phyloP scores from a whole-genome alignment of 92 coral and sea anemone genomes.

The Epizoanthus scotinus region DNA sequence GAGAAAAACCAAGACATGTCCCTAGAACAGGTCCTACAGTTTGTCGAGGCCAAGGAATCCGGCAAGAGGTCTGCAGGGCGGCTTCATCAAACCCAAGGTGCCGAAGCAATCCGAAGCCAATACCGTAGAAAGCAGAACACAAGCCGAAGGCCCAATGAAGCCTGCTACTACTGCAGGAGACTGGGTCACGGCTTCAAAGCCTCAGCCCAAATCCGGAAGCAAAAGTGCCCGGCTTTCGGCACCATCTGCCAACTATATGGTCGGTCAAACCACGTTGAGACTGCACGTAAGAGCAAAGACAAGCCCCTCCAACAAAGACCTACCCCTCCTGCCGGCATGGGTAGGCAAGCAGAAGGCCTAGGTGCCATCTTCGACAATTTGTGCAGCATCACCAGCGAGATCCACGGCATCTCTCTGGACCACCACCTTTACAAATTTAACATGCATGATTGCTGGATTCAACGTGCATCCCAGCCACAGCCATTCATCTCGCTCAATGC shows the following conservation, averaged over 20 bases:
- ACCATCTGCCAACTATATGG: conserved; percentile 51
- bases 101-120: conserved; percentile 48
- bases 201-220: too few species aligned
- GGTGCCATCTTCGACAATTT: too few species aligned
- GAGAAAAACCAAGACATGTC: too few species aligned
- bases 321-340: not conserved
- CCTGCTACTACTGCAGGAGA: conserved; percentile 50
- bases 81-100: conserved; percentile 60
- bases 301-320: conserved; percentile 17
- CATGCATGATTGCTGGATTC: conserved; percentile 45
- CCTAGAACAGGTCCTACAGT: too few species aligned
- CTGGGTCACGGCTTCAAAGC: conserved; percentile 41
- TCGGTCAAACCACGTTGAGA: conserved; percentile 51
- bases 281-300: conserved; percentile 61
- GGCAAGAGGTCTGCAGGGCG: too few species aligned
- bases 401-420: conserved; percentile 43
- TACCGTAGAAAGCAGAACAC: conserved; percentile 33
- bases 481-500: conserved; percentile 56
- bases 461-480: conserved; percentile 58
- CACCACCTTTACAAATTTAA: conserved; percentile 67
- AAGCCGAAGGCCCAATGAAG: conserved; percentile 24
- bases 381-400: too few species aligned
- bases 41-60: too few species aligned
- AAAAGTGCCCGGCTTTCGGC: conserved; percentile 40
- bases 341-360: not conserved